phyloP scores from a whole-genome alignment of 2,797 vertebrate genomes.

The Prunella strophiata region DNA sequence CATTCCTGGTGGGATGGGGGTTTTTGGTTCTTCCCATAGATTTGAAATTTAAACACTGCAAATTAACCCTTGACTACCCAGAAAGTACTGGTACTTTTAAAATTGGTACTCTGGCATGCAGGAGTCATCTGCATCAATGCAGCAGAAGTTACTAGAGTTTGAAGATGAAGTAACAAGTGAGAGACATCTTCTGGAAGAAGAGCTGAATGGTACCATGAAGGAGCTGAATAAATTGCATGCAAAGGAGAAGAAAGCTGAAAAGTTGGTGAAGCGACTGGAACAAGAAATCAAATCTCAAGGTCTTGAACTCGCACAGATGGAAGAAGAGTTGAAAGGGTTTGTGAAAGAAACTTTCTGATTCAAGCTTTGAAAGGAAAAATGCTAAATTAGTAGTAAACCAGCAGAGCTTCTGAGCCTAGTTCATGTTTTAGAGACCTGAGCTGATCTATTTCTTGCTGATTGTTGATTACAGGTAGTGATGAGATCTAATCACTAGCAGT shows the following conservation, averaged over 20 bases:
- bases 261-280: slow-evolving; percentile 75
- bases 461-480: neutral
- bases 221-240: slow-evolving; percentile 85
- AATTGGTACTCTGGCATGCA: slow-evolving; percentile 56
- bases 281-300: slow-evolving; percentile 74
- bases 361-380: neutral
- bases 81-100: neutral
- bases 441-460: neutral
- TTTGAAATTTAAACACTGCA: neutral
- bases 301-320: slow-evolving; percentile 71
- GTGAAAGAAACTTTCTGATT: neutral
- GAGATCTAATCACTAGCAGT: neutral
- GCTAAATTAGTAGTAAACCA: neutral
- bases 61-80: neutral
- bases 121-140: slow-evolving; percentile 80
- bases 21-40: neutral
- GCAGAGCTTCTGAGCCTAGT: neutral
- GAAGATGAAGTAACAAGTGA: slow-evolving; percentile 78
- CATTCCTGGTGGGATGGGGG: neutral
- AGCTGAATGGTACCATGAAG: slow-evolving; percentile 84
- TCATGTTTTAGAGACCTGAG: neutral
- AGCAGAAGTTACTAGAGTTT: slow-evolving; percentile 78
- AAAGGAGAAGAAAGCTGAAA: slow-evolving; percentile 78
- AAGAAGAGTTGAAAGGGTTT: slow-evolving; percentile 81
- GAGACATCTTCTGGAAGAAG: slow-evolving; percentile 71